These are phyloP conservation scores for Sebastes taczanowskii DNA, from an alignment of 2,797 vertebrate genomes.

Conservation along the genomic window DNA sequence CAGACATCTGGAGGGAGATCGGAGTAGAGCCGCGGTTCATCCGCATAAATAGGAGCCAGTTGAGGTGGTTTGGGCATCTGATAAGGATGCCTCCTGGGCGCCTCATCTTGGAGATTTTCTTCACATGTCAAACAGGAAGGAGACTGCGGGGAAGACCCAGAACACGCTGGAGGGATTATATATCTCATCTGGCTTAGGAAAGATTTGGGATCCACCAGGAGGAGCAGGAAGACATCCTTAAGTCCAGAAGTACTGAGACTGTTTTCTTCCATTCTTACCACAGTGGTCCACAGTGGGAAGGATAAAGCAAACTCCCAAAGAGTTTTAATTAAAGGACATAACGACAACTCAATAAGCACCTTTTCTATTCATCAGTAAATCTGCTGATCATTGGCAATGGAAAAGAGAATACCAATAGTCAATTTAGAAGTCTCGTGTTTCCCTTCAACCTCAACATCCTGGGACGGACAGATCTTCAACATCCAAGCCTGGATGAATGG, in stretches of 20 bases:
- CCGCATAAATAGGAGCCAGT: neutral
- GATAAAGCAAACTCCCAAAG: neutral
- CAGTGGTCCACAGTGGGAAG: neutral
- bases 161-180: neutral
- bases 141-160: neutral
- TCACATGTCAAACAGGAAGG: neutral
- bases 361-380: neutral
- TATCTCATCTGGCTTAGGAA: conserved; percentile 12
- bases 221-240: neutral
- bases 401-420: neutral
- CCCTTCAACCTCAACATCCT: neutral
- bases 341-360: neutral
- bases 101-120: neutral
- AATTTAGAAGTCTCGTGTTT: neutral
- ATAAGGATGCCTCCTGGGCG: neutral
- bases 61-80: neutral
- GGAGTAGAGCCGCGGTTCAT: neutral
- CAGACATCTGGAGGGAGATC: neutral
- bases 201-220: neutral
- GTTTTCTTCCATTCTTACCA: neutral
- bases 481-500: neutral
- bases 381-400: neutral
- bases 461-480: neutral
- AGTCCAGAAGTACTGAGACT: neutral
- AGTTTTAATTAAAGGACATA: neutral